Evolutionary conservation across 53 echinoderm and acorn worm species (phyloP).

Genomic region (Pentamera pediparva): DNA sequence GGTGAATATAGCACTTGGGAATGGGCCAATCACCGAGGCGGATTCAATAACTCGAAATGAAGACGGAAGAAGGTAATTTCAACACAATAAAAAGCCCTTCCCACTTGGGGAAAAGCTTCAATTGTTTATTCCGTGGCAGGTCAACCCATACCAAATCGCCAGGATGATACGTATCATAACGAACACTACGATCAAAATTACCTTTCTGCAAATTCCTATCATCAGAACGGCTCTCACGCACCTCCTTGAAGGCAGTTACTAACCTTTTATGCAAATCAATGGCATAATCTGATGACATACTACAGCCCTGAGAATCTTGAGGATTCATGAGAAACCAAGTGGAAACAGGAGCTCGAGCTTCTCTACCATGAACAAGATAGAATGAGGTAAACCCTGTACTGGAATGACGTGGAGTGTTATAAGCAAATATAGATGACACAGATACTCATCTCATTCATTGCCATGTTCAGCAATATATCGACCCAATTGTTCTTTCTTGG

Average conservation of each 20-base stretch:
- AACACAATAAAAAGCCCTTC: constrained; percentile 10
- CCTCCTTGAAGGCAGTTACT: not conserved
- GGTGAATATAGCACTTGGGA: too few relatives aligned
- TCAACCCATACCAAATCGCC: constrained; percentile 9
- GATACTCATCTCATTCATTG: constrained; percentile 24
- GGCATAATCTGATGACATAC: too few relatives aligned
- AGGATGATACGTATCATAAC: not conserved
- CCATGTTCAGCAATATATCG: constrained; percentile 16
- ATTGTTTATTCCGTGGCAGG: not conserved
- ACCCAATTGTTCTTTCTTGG: constrained; percentile 22
- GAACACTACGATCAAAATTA: not conserved
- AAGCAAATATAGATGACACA: constrained; percentile 25
- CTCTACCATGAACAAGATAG: not conserved
- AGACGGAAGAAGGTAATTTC: too few relatives aligned
- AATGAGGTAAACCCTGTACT: not conserved
- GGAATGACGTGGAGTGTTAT: constrained; percentile 19
- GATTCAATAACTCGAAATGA: too few relatives aligned
- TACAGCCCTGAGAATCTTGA: too few relatives aligned
- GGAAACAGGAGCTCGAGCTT: not conserved
- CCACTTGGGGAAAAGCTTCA: constrained; percentile 1
- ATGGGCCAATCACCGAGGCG: too few relatives aligned
- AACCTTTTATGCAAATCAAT: not conserved
- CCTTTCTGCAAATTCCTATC: not conserved
- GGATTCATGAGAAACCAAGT: too few relatives aligned
- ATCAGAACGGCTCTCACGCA: not conserved